phyloP scores from a whole-genome alignment of 2,113 vertebrate genomes.

The Bungarus multicinctus region DNA sequence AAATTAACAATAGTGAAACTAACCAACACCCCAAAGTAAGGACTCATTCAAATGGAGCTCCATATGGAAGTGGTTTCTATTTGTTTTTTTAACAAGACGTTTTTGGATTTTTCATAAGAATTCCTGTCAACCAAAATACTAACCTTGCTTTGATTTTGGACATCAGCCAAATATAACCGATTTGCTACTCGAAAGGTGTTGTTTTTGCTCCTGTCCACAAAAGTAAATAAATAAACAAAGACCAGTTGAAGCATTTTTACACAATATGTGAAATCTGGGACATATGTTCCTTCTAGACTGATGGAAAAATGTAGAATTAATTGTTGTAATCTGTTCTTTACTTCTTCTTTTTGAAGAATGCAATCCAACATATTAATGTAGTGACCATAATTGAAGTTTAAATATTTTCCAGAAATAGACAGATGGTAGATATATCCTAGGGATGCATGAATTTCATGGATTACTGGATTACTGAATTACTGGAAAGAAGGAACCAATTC shows the following conservation, averaged over 20 bases:
- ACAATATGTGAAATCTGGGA: neutral
- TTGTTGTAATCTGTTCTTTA: neutral
- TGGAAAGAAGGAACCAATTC: neutral
- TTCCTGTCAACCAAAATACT: neutral
- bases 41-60: neutral
- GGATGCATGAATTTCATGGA: neutral
- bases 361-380: neutral
- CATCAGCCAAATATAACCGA: neutral
- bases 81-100: neutral
- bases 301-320: neutral
- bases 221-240: neutral
- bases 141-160: neutral
- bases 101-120: neutral
- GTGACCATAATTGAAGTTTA: neutral
- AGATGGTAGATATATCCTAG: neutral
- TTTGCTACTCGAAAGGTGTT: neutral
- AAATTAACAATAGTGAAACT: neutral
- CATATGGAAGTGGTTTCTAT: neutral
- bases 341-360: neutral
- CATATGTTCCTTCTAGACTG: neutral
- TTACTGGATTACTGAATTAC: neutral
- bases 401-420: neutral
- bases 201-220: neutral
- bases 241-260: neutral
- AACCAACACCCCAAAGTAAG: neutral